A percentile compares a stretch with the other conserved stretches of the same genome.
Evolutionary conservation across 2,797 vertebrate species (phyloP).

Genomic region (Periophthalmus magnuspinnatus): DNA sequence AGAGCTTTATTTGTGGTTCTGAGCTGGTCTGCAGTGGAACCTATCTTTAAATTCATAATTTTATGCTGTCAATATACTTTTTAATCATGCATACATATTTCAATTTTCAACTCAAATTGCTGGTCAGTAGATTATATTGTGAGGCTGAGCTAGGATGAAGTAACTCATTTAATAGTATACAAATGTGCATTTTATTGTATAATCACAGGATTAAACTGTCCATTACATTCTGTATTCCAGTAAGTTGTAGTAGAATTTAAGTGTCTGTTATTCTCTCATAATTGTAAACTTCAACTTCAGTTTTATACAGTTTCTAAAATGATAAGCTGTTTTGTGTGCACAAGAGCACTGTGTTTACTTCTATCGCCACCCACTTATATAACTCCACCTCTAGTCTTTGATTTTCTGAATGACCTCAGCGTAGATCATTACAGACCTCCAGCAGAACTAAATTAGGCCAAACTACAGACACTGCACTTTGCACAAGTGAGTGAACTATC

Average conservation of each 20-base stretch:
- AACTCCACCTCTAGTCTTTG: conserved; percentile 56
- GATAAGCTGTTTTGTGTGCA: background rate
- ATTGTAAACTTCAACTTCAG: background rate
- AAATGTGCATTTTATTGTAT: background rate
- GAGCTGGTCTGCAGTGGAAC: too few relatives aligned
- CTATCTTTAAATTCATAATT: too few relatives aligned
- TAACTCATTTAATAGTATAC: background rate
- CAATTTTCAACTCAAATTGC: too few relatives aligned
- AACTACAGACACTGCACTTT: conserved; percentile 21
- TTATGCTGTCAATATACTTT: too few relatives aligned
- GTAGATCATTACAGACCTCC: conserved; percentile 48
- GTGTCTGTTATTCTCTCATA: background rate
- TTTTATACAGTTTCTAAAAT: conserved; percentile 6
- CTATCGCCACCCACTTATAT: conserved; percentile 5
- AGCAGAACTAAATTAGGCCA: conserved; percentile 30
- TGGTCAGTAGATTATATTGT: background rate
- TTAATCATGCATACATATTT: too few relatives aligned
- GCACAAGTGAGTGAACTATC: conserved; percentile 22
- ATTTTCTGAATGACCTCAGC: conserved; percentile 48
- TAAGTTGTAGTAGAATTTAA: background rate
- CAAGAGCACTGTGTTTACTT: conserved; percentile 24
- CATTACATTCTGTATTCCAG: background rate
- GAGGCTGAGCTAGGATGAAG: background rate
- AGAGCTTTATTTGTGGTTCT: background rate
- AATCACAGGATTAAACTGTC: background rate